Evolutionary conservation across 2,113 vertebrate species (phyloP).

Genomic region (Ceyx cyanopectus): DNA sequence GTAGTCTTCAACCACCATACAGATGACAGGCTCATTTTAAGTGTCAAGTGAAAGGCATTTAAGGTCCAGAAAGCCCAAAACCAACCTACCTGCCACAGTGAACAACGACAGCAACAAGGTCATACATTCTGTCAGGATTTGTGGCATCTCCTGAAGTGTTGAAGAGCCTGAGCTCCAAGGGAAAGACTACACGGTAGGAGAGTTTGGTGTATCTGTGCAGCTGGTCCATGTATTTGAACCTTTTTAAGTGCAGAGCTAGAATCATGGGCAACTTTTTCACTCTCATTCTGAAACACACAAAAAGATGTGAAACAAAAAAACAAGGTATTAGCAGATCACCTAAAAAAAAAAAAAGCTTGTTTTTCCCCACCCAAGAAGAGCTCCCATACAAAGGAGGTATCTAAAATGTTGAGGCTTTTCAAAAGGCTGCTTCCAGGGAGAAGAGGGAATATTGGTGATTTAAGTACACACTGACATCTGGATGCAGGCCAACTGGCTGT

Average conservation of each 20-base stretch:
- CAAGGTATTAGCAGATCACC: not conserved
- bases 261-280: slow-evolving; percentile 96
- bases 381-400: not conserved
- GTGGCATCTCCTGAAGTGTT: slow-evolving; percentile 94
- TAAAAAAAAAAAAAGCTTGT: not conserved
- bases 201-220: slow-evolving; percentile 94
- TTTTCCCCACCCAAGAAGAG: not conserved
- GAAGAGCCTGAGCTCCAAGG: slow-evolving; percentile 91
- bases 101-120: slow-evolving; percentile 93
- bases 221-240: slow-evolving; percentile 97
- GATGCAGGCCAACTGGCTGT: not conserved
- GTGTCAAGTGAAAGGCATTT: not conserved
- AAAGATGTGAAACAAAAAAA: fast-evolving
- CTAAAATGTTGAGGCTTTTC: not conserved
- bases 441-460: not conserved
- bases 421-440: not conserved
- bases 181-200: slow-evolving; percentile 93
- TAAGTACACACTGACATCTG: not conserved
- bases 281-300: slow-evolving; percentile 80
- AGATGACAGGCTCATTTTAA: no score
- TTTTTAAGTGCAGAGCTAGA: slow-evolving; percentile 90
- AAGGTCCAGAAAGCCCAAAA: not conserved
- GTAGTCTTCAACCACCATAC: fast-evolving
- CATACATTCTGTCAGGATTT: slow-evolving; percentile 91
- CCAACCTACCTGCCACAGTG: slow-evolving; percentile 89